Conservation (phyloP, 2,113 vertebrate species). For the Laticauda colubrina region DNA sequence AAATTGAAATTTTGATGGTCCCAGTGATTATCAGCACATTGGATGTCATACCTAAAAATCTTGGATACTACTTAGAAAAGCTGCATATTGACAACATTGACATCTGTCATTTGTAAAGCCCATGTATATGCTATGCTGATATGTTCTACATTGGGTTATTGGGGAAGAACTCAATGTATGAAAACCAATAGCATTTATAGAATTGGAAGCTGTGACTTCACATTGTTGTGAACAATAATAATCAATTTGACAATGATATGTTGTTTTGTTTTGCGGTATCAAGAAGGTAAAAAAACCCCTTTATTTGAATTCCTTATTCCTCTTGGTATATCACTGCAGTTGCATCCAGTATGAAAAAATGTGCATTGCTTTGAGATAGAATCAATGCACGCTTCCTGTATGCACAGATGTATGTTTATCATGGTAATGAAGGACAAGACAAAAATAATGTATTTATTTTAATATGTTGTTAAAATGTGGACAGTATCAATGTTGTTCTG, state of each 20-base stretch:
- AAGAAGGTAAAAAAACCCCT: neutral
- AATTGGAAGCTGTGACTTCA: neutral
- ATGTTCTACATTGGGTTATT: neutral
- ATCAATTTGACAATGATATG: neutral
- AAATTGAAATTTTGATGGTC: neutral
- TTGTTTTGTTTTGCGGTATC: neutral
- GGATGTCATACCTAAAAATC: neutral
- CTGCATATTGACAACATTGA: neutral
- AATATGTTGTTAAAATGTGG: neutral
- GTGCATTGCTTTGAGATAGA: neutral
- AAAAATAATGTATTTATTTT: neutral
- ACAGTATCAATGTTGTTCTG: neutral
- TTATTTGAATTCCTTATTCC: neutral
- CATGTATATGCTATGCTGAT: neutral
- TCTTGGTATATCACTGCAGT: neutral
- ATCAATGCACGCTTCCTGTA: neutral
- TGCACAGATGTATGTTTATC: neutral
- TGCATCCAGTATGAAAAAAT: neutral
- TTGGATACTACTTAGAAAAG: neutral
- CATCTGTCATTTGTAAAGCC: neutral
- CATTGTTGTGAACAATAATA: neutral
- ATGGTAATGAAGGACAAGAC: neutral
- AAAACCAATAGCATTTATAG: neutral
- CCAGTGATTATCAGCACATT: neutral
- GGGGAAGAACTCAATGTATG: neutral